Percentiles rank a stretch among this genome's conserved stretches.
Conservation (phyloP, 1,140 invertebrate species). For the Trypoxylus dichotomus region DNA sequence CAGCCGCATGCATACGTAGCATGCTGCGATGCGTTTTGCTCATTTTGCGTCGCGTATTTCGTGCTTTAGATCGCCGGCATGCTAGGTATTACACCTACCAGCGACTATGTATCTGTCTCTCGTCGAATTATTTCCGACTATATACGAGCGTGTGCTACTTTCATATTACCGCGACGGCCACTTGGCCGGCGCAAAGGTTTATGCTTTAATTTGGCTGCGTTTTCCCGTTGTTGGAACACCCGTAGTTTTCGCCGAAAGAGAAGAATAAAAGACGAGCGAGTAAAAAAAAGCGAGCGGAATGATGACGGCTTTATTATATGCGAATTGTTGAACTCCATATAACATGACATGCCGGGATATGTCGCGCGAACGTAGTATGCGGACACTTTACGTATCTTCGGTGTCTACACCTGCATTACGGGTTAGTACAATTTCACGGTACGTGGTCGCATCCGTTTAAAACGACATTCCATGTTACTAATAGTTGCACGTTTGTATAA, state of each 20-base stretch:
- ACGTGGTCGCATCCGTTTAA: not conserved
- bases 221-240: not conserved
- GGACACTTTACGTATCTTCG: not conserved
- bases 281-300: not conserved
- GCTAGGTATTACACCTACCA: not conserved
- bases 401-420: not conserved
- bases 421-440: not conserved
- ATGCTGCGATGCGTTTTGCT: not conserved
- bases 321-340: not conserved
- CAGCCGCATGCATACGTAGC: not conserved
- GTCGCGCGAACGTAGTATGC: not conserved
- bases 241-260: not conserved
- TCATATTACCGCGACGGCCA: not conserved
- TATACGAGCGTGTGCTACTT: not conserved
- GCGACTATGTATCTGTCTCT: not conserved
- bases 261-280: not conserved
- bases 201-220: conserved; percentile 2
- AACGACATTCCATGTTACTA: not conserved
- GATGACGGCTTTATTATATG: not conserved
- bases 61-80: not conserved
- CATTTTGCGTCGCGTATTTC: not conserved
- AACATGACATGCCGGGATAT: not conserved
- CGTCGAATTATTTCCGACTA: conserved; percentile 2
- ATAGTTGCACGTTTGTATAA: not conserved
- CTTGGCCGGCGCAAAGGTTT: not conserved